Evolutionary conservation across 53 echinoderm and acorn worm species (phyloP).

Genomic region (Mesocentrotus franciscanus): DNA sequence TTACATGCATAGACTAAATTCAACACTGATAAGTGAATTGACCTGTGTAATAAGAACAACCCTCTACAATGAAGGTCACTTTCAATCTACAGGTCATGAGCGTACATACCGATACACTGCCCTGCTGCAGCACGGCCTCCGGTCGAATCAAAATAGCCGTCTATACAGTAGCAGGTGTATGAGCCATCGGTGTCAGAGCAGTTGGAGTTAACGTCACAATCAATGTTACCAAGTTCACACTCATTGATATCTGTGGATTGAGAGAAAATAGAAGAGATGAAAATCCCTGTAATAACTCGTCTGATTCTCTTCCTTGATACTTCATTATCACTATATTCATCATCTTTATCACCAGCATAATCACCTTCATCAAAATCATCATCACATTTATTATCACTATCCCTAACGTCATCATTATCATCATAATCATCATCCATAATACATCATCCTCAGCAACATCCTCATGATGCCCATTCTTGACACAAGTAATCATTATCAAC

Average conservation of each 20-base stretch:
- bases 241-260: conserved; percentile 41
- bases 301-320: neutral
- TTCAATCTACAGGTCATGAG: neutral
- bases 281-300: neutral
- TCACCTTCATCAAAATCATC: neutral
- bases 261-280: neutral
- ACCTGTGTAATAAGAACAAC: neutral
- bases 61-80: neutral
- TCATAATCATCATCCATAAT: conserved; percentile 3
- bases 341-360: neutral
- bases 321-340: neutral
- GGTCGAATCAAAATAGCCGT: conserved; percentile 31
- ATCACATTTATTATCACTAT: neutral
- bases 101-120: neutral
- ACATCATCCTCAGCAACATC: neutral
- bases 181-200: conserved; percentile 50
- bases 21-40: too few species aligned
- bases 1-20: too few species aligned
- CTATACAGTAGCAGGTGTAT: conserved; percentile 49
- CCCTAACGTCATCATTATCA: neutral
- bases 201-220: conserved; percentile 55
- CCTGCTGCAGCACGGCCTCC: conserved; percentile 50
- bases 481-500: conserved; percentile 31
- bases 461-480: neutral
- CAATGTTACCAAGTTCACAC: conserved; percentile 20